A percentile compares a stretch with the other conserved stretches of the same genome.
Evolutionary conservation across 2,113 vertebrate genomes (phyloP).

Genomic region (Amphiprion percula): DNA sequence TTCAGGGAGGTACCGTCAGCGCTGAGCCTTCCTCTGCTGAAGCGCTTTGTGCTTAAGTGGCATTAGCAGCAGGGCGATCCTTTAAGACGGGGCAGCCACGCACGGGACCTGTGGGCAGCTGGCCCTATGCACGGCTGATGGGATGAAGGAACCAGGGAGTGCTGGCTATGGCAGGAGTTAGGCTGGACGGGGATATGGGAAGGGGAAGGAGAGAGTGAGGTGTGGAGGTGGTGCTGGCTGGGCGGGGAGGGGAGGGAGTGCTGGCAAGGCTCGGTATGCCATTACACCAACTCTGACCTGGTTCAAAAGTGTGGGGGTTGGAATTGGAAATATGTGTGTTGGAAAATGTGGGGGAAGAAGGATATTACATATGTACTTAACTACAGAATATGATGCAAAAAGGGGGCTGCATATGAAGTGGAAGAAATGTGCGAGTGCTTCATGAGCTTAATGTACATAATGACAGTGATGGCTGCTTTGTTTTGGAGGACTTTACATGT

Average conservation of each 20-base stretch:
- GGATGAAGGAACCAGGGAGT: slow-evolving; percentile 41
- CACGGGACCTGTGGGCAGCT: slow-evolving; percentile 73
- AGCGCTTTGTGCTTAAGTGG: slow-evolving; percentile 72
- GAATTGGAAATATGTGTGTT: too few relatives aligned
- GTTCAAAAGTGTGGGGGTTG: too few relatives aligned
- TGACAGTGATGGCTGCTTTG: neutral
- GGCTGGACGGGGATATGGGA: neutral
- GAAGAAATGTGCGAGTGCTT: neutral
- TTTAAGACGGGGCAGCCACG: slow-evolving; percentile 65
- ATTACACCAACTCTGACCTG: too few relatives aligned
- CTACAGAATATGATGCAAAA: too few relatives aligned
- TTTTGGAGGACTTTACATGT: neutral
- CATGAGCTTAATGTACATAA: neutral
- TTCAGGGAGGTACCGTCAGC: slow-evolving; percentile 33
- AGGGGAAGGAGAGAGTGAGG: neutral
- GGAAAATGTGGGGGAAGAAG: too few relatives aligned
- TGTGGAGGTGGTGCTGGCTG: neutral
- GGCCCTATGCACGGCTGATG: slow-evolving; percentile 47
- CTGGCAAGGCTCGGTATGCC: neutral
- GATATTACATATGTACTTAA: too few relatives aligned
- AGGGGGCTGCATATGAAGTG: neutral
- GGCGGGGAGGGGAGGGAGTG: neutral
- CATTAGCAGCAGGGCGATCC: slow-evolving; percentile 75
- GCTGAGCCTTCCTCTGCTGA: slow-evolving; percentile 54
- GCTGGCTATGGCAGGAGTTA: neutral